These are phyloP conservation scores for Solea senegalensis DNA, from an alignment of 2,113 vertebrate species.

Conservation along the genomic window DNA sequence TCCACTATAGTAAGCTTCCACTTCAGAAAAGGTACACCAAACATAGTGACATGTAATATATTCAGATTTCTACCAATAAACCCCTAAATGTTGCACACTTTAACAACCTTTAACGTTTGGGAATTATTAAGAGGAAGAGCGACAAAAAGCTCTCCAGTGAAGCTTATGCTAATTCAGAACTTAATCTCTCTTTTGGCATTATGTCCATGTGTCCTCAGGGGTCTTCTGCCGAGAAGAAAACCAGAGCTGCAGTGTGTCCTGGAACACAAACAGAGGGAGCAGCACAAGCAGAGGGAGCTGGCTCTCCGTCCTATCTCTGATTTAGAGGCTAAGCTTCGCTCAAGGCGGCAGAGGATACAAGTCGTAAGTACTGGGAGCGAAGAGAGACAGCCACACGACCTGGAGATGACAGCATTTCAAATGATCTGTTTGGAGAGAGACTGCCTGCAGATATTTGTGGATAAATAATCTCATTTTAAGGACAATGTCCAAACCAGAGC, in stretches of 20 bases:
- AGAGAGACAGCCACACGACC: not conserved
- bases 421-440: no score
- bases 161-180: not conserved
- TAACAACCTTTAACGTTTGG: no score
- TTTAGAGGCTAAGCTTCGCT: conserved; percentile 72
- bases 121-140: no score
- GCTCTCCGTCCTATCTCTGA: conserved; percentile 53
- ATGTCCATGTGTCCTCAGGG: conserved; percentile 47
- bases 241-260: conserved; percentile 69
- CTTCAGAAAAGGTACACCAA: no score
- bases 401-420: no score
- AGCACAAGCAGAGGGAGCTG: conserved; percentile 59
- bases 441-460: not conserved
- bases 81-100: no score
- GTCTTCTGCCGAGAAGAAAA: conserved; percentile 58
- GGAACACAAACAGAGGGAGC: conserved; percentile 61
- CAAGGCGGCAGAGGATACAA: conserved; percentile 53
- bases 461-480: not conserved
- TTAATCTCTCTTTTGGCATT: not conserved
- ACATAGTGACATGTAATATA: no score
- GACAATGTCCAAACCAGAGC: not conserved
- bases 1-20: no score
- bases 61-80: no score
- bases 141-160: no score
- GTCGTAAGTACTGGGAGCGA: conserved; percentile 19